These are phyloP conservation scores for Peucedramus taeniatus DNA, from an alignment of 2,113 vertebrate species.

Conservation along the genomic window DNA sequence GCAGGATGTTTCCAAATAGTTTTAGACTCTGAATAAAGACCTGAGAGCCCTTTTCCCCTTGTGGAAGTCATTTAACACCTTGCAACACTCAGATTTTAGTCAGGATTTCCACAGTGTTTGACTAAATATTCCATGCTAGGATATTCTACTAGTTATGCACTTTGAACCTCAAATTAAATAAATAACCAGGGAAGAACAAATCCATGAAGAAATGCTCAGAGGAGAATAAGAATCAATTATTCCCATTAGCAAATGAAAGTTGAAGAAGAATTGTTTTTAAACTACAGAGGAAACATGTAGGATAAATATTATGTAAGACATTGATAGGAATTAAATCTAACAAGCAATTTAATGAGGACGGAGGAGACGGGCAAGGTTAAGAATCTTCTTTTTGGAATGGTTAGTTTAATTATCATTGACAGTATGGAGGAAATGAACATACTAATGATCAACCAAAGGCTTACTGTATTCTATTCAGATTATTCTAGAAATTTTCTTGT, in stretches of 20 bases:
- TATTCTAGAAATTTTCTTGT: not conserved
- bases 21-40: not conserved
- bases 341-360: not conserved
- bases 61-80: not conserved
- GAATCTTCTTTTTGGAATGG: not conserved
- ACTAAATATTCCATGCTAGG: not conserved
- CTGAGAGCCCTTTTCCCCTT: not conserved
- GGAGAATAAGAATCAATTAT: not conserved
- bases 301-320: not conserved
- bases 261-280: not conserved
- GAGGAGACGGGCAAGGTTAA: not conserved
- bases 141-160: not conserved
- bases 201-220: not conserved
- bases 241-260: not conserved
- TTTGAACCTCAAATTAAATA: conserved; percentile 2
- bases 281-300: not conserved
- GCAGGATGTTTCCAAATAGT: not conserved
- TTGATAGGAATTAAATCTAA: conserved; percentile 1
- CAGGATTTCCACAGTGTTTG: not conserved
- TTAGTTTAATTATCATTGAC: not conserved
- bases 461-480: not conserved
- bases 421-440: not conserved
- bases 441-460: not conserved
- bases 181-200: not conserved
- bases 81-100: not conserved